Conservation (phyloP, 1,140 invertebrate genomes). For the Polypedilum pembai region DNA sequence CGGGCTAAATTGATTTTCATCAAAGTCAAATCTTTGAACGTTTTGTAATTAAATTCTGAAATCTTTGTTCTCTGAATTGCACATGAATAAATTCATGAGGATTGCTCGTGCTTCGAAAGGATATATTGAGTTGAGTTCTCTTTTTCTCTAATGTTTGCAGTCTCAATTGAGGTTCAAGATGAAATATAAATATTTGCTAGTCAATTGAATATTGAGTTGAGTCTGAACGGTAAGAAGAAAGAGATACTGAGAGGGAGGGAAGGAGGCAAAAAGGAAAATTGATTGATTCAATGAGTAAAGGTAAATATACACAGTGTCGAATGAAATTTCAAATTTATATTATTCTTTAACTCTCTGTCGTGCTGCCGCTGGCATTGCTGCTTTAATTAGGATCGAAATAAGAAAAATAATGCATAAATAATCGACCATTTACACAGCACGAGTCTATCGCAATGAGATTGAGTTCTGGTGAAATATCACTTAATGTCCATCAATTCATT, state of each 20-base stretch:
- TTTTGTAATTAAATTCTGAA: constrained; percentile 19
- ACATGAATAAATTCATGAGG: not conserved
- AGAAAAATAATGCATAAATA: not conserved
- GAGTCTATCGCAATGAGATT: not conserved
- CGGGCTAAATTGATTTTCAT: constrained; percentile 5
- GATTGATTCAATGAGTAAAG: not conserved
- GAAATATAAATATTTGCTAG: constrained; percentile 14
- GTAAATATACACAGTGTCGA: not conserved
- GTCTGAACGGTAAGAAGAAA: not conserved
- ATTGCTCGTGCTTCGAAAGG: too few relatives aligned
- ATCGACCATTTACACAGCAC: not conserved
- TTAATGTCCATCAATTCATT: not conserved
- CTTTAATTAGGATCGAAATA: not conserved
- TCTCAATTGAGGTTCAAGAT: constrained; percentile 4
- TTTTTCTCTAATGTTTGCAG: not conserved
- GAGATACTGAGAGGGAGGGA: not conserved
- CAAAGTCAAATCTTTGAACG: constrained; percentile 11
- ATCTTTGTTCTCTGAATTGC: not conserved
- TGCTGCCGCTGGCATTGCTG: not conserved
- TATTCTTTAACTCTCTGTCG: not conserved
- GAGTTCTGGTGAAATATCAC: not conserved
- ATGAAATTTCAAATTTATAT: too few relatives aligned
- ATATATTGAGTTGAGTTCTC: too few relatives aligned
- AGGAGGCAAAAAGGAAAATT: not conserved
- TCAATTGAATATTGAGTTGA: constrained; percentile 13